phyloP scores from a whole-genome alignment of 2,888 invertebrate species.

The Diabrotica balteata region DNA sequence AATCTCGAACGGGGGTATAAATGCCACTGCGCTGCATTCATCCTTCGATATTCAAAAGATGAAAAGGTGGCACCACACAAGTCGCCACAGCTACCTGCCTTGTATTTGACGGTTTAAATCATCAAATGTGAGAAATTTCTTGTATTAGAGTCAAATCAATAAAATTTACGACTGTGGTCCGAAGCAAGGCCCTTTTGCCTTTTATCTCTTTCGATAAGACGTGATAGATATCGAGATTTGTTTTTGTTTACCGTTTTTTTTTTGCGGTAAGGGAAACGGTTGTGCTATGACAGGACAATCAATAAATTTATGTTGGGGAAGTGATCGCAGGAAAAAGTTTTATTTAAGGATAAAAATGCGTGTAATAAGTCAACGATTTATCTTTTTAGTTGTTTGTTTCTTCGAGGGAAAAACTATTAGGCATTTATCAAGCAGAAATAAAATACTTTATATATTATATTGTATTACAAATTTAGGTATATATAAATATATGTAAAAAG shows the following conservation, averaged over 20 bases:
- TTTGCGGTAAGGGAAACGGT: constrained; percentile 11
- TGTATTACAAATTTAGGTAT: too few species aligned
- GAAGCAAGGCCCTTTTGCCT: constrained; percentile 12
- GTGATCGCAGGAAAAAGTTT: neutral
- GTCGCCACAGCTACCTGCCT: constrained; percentile 36
- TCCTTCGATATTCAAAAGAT: neutral
- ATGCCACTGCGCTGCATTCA: too few species aligned
- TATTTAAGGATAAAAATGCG: constrained; percentile 5
- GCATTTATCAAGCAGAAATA: neutral
- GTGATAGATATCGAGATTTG: constrained; percentile 20
- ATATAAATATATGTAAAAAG: too few species aligned
- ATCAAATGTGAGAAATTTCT: constrained; percentile 29
- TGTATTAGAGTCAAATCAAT: constrained; percentile 29
- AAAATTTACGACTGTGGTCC: constrained; percentile 25
- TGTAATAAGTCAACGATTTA: constrained; percentile 5
- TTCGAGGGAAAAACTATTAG: neutral
- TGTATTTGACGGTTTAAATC: constrained; percentile 12
- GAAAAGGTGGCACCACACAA: constrained; percentile 35
- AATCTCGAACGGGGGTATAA: too few species aligned
- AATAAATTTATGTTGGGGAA: constrained; percentile 9
- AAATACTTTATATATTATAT: too few species aligned
- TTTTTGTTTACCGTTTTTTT: constrained; percentile 22
- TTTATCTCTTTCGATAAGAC: constrained; percentile 18
- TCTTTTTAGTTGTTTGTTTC: neutral
- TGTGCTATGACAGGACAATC: constrained; percentile 10